Evolutionary conservation across 2,888 invertebrate genomes (phyloP), one percentile per base, ranked within the genome.

Genomic region (Microctonus hyperodae): DNA sequence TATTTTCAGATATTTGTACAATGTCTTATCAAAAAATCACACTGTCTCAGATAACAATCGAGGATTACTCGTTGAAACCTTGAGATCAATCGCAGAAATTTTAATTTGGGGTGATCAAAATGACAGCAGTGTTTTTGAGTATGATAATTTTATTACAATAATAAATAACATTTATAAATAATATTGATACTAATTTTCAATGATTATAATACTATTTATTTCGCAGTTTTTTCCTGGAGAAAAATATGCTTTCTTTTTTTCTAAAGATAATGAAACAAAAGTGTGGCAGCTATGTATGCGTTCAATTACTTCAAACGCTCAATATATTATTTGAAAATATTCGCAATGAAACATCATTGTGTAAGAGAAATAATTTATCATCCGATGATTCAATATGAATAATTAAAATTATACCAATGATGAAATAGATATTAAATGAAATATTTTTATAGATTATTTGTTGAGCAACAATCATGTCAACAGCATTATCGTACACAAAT

Each of bases 31-130:
- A 65, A 95, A 96, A 85, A 97, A 98, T 85, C 96, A 97, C 78
- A 94, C 92, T 1, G 97, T 98, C 0, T 95, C 94, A 4, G 98
- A 98, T 79, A 92, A 91, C 79, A 98, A 98, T 83, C 89, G 95
- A 72, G 92, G 95, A n/a, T 88, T 98, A 51, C 85, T 99, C 58
- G 98, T 99, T 16, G 99, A 99, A 86, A 97, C 97, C 0, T 86
- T 99, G 67, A 89, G 99, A 72, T 95, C 96, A 64, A 98, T 99
- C 79, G 96, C 99, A 5, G 99, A 99, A 87, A 99, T 99, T 80
- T 87, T 99, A 40, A 99, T 99, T 83, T 99, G 99, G 99, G 99
- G 99, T 55, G 99, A 99, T 86, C 99, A 99, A 85, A 99, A 99
- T 88, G 99, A 99, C 85, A 96, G 97, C 78, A 94, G 97, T 64